phyloP scores from a whole-genome alignment of 2,888 invertebrate genomes.

The Yponomeuta sedellus region DNA sequence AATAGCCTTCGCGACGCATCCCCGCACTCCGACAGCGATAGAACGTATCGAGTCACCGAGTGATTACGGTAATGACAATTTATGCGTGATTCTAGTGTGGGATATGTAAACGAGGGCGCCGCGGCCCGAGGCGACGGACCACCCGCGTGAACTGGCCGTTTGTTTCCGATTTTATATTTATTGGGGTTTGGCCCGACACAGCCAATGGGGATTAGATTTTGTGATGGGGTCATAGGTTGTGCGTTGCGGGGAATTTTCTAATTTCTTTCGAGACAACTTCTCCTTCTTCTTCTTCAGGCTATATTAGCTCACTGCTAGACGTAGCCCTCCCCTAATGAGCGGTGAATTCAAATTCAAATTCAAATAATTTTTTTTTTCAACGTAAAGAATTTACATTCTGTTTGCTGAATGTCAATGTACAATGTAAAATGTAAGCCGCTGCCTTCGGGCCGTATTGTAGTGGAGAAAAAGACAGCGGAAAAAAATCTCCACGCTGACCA shows the following conservation, averaged over 20 bases:
- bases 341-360: too few species aligned
- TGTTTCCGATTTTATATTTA: constrained; percentile 3
- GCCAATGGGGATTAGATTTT: not conserved
- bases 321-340: too few species aligned
- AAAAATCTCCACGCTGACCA: too few species aligned
- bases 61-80: constrained; percentile 72
- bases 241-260: not conserved
- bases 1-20: not conserved
- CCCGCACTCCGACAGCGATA: not conserved
- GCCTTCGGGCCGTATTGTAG: too few species aligned
- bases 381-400: too few species aligned
- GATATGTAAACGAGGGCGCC: constrained; percentile 60
- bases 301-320: too few species aligned
- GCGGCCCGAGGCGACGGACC: constrained; percentile 36
- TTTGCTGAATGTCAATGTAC: too few species aligned
- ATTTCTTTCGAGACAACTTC: not conserved
- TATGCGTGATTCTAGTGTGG: constrained; percentile 57
- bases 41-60: constrained; percentile 40
- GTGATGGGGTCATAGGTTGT: not conserved
- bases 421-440: too few species aligned
- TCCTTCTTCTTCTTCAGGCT: too few species aligned
- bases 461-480: too few species aligned
- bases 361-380: too few species aligned
- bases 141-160: constrained; percentile 37
- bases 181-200: not conserved